Base-by-base conservation (phyloP, 2,797 vertebrate genomes). In the Pseudochirops corinnae region DNA sequence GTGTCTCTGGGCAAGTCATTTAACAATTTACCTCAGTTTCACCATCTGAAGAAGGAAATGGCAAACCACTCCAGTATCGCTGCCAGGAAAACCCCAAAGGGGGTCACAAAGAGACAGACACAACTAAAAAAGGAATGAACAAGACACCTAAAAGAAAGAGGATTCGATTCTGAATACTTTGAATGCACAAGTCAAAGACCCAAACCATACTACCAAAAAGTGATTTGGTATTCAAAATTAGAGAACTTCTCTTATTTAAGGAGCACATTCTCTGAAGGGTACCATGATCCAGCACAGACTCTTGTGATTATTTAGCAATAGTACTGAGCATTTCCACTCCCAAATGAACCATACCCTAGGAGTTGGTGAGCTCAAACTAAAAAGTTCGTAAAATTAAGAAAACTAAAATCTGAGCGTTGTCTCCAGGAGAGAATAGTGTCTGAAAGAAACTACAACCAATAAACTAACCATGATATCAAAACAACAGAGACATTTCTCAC, bases 251-350 rank as follows among this genome's bases (percentile, higher is more conserved):
- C 91, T 90, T 24, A 29, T 60, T 11, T 90, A 46, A 29, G 58
- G 74, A 56, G 53, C 11, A 55, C 90, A 74, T 93, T 92, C 93
- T 96, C 93, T 60, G 33, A 31, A 93, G 31, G 67, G 94, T 55
- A 90, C 56, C 55, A 5, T 94, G 96, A 57, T 60, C 55, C 5
- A 90, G 0, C 0, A 0, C 50, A 90, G 90, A 93, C 26, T n/a
- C 24, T 1, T 9, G 31, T 5, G 67, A 82, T 82, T n/a, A 24
- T 29, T 53, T 55, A 24, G 57, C 62, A 1, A 53, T 56, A 31
- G 90, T 33, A 92, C 90, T 3, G n/a, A 74, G 57, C 55, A 62
- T 91, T 16, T 90, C 9, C 0, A 2, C 0, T 13, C 93, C 82
- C 62, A 18, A 46, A 90, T 90, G 93, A 55, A 6, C 56, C 12